These are phyloP conservation scores for Emydura subglobosa DNA, from an alignment of 2,113 vertebrate genomes.

Conservation along the genomic window DNA sequence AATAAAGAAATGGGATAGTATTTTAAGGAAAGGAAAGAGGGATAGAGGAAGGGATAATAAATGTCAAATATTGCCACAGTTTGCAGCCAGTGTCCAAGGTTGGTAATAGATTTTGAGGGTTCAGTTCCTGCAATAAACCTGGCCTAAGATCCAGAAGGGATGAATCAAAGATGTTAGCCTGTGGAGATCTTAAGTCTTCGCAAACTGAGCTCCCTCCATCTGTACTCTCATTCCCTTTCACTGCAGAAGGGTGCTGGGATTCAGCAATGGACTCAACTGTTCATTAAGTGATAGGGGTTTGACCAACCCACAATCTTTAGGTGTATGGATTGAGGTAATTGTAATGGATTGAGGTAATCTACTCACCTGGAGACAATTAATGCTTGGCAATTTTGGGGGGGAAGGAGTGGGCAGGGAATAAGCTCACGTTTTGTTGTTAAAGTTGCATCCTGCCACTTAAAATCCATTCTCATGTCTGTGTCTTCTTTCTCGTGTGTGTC, in stretches of 20 bases:
- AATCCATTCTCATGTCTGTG: neutral
- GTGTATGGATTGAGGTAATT: neutral
- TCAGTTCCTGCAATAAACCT: neutral
- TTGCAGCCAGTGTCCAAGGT: too few species aligned
- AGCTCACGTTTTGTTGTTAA: neutral
- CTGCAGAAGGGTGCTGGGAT: neutral
- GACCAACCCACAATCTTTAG: neutral
- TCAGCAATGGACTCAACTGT: neutral
- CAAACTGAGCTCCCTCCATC: neutral
- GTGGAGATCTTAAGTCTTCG: too few species aligned
- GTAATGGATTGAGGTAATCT: neutral
- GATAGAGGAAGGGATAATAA: too few species aligned
- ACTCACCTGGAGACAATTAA: too few species aligned
- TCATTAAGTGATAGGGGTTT: neutral
- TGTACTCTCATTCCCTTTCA: neutral
- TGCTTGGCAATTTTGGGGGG: too few species aligned
- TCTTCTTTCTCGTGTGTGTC: neutral
- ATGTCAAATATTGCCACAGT: too few species aligned
- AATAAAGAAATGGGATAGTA: neutral
- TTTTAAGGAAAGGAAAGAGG: too few species aligned
- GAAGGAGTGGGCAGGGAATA: neutral
- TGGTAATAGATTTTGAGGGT: too few species aligned
- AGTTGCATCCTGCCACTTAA: neutral
- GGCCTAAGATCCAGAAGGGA: too few species aligned
- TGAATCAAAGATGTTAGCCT: too few species aligned